Conservation (phyloP, 2,113 vertebrate species). For the Sphaerodactylus townsendi region DNA sequence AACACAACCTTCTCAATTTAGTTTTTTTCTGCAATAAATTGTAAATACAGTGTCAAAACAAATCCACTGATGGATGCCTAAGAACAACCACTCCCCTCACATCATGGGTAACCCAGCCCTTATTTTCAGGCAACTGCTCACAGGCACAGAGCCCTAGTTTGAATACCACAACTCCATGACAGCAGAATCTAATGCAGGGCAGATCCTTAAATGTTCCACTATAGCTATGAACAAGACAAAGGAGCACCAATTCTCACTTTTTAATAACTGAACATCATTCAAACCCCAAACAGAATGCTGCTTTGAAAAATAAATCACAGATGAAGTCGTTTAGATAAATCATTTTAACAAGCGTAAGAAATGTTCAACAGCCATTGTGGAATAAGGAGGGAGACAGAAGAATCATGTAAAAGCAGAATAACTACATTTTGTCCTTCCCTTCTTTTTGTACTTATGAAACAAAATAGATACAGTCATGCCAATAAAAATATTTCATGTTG, state of each 20-base stretch:
- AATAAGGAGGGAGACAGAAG: slow-evolving; percentile 51
- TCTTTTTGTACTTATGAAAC: slow-evolving; percentile 76
- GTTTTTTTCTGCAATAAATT: background rate
- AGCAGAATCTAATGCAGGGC: background rate
- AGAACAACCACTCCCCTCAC: background rate
- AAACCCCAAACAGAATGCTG: slow-evolving; percentile 41
- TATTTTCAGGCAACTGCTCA: background rate
- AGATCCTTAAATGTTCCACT: background rate
- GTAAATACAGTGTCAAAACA: background rate
- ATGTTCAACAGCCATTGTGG: slow-evolving; percentile 22
- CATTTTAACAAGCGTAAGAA: slow-evolving; percentile 50
- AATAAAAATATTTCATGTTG: slow-evolving; percentile 77
- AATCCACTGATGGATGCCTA: background rate
- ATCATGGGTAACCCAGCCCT: background rate
- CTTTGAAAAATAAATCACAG: slow-evolving; percentile 57
- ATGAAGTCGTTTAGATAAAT: slow-evolving; percentile 53
- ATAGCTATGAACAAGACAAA: slow-evolving; percentile 45
- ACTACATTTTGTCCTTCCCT: slow-evolving; percentile 72
- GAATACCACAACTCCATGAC: background rate
- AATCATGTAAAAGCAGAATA: slow-evolving; percentile 70
- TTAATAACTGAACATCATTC: slow-evolving; percentile 23
- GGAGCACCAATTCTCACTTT: slow-evolving; percentile 8
- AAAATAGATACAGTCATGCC: slow-evolving; percentile 73
- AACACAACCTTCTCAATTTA: background rate
- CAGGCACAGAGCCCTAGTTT: background rate